Percentiles rank a stretch among this genome's conserved stretches.
phyloP scores from a whole-genome alignment of 2,888 invertebrate species.

The Machimus rusticus region DNA sequence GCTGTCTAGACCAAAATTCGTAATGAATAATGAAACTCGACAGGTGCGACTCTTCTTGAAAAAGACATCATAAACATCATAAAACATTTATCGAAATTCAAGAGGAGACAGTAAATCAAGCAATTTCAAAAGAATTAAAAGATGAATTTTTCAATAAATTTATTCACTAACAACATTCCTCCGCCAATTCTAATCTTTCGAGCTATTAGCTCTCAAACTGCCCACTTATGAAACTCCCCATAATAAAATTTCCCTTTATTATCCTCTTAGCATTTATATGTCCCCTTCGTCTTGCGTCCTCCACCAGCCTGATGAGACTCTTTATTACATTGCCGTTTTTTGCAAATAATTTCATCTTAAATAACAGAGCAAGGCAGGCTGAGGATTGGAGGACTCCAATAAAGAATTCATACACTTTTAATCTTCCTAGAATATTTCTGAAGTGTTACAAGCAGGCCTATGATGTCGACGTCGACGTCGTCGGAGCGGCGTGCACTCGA shows the following conservation, averaged over 20 bases:
- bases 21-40: too few species aligned
- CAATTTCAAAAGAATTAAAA: too few species aligned
- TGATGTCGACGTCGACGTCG: background rate
- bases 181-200: background rate
- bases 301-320: background rate
- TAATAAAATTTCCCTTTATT: background rate
- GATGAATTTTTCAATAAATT: too few species aligned
- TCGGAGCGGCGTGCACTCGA: background rate
- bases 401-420: background rate
- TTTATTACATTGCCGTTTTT: background rate
- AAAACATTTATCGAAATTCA: too few species aligned
- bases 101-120: too few species aligned
- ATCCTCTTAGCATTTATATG: background rate
- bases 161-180: background rate
- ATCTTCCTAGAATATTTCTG: background rate
- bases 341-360: background rate
- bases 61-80: too few species aligned
- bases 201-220: background rate
- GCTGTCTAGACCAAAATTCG: too few species aligned
- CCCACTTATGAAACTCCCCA: background rate
- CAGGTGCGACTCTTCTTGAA: too few species aligned
- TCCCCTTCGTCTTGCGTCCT: background rate
- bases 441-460: background rate
- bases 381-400: background rate
- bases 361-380: background rate